These are phyloP conservation scores for Drosophila diplacantha DNA, from an alignment of 2,888 invertebrate species.

Conservation along the genomic window DNA sequence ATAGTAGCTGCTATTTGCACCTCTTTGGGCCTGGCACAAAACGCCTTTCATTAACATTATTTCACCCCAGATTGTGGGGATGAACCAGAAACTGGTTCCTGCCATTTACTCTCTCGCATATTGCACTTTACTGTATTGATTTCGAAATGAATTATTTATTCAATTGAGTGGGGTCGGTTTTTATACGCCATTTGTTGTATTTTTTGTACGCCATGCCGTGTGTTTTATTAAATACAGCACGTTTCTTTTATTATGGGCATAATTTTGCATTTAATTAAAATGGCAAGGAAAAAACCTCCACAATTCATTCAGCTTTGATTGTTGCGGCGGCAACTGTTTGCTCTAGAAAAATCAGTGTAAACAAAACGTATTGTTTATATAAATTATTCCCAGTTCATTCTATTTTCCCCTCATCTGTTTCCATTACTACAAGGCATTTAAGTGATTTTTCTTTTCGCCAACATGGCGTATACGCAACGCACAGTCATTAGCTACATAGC, in stretches of 20 bases:
- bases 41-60: background rate
- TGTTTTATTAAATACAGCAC: conserved; percentile 25
- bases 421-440: background rate
- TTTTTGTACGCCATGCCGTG: background rate
- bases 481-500: conserved; percentile 17
- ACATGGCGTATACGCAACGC: conserved; percentile 39
- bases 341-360: conserved; percentile 25
- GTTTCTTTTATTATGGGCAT: conserved; percentile 41
- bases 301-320: conserved; percentile 31
- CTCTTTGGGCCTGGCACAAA: conserved; percentile 52
- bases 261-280: conserved; percentile 37
- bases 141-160: conserved; percentile 25
- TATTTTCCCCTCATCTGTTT: conserved; percentile 1
- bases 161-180: conserved; percentile 16
- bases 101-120: conserved; percentile 8
- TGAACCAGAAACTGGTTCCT: conserved; percentile 23
- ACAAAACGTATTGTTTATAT: conserved; percentile 23
- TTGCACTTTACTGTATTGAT: conserved; percentile 19
- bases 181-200: background rate
- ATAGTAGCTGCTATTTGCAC: conserved; percentile 22
- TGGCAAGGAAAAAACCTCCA: conserved; percentile 6
- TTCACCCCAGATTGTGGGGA: conserved; percentile 6
- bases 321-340: conserved; percentile 6
- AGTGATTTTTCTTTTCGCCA: conserved; percentile 1
- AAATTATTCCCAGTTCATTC: conserved; percentile 2